Evolutionary conservation across 2,113 vertebrate species (phyloP), one percentile per base, ranked within the genome.

Genomic region (Ctenomys sociabilis): DNA sequence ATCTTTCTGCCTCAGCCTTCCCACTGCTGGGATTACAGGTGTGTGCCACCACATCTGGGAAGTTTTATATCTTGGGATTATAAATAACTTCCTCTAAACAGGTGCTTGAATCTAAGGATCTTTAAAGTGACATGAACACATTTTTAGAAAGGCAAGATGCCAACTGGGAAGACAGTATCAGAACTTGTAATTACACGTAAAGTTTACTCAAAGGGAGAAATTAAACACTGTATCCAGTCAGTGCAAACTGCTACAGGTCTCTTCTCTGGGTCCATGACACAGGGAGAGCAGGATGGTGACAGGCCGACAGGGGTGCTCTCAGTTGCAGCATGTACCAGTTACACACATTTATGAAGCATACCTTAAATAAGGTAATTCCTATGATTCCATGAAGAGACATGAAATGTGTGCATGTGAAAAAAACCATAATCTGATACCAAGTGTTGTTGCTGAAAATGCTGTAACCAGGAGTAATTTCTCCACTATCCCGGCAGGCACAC

Each of bases 61-160:
- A 82, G 63, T 30, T 77, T 83, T 28, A 8, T 77, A 85, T 63
- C n/a, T 73, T 85, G 3, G 61, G 37, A 93, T 83, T 87, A 90
- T 68, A 96, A 87, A 64, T 87, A 90, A 84, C 32, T 78, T 83
- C 63, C 63, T 94, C 12, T 52, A 83, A 83, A 92, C 32, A 90
- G 35, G 14, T 88, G 17, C 66, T 73, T 66, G 37, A 78, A 59
- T 83, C 21, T n/a, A 85, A 77, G 8, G 22, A 30, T 82, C 85
- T 94, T 72, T 49, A 32, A 84, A 90, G 24, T 49, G 3, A 24
- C 37, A 70, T 54, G 4, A 32, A 89, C 28, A 30, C 28, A 61
- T 19, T 45, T 7, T 21, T 35, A 61, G 59, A 91, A 92, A 93
- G 59, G n/a, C 35, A 92, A 81, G 64, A 66, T 40, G 22, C 64